Evolutionary conservation across 2,797 vertebrate species (phyloP).

Genomic region (Ispidina picta): DNA sequence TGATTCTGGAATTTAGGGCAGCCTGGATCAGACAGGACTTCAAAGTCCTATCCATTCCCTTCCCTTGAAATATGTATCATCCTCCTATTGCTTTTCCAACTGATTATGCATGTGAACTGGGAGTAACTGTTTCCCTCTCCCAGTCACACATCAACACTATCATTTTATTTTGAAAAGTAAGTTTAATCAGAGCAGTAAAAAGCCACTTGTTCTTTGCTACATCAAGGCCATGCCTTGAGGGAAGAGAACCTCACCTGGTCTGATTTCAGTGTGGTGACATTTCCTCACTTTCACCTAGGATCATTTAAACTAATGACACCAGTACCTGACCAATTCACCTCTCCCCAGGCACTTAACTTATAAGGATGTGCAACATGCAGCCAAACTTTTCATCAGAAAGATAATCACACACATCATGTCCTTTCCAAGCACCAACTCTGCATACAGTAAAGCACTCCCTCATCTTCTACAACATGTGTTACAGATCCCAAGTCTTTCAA

Average conservation of each 20-base stretch:
- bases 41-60: not conserved
- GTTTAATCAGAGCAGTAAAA: not conserved
- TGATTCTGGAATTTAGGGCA: not conserved
- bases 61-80: not conserved
- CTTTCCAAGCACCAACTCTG: not conserved
- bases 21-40: not conserved
- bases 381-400: not conserved
- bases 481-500: not conserved
- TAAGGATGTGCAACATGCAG: not conserved
- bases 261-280: not conserved
- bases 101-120: not conserved
- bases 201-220: not conserved
- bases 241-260: not conserved
- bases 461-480: not conserved
- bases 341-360: not conserved
- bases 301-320: not conserved
- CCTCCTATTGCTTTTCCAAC: not conserved
- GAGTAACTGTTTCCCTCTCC: not conserved
- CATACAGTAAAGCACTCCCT: not conserved
- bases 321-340: not conserved
- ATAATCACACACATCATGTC: accelerated
- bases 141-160: not conserved
- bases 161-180: not conserved
- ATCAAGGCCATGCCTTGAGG: not conserved
- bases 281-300: not conserved